A percentile compares a stretch with the other conserved stretches of the same genome.
Evolutionary conservation across 2,888 invertebrate genomes (phyloP).

Genomic region (Chalcosyrphus nemorum): DNA sequence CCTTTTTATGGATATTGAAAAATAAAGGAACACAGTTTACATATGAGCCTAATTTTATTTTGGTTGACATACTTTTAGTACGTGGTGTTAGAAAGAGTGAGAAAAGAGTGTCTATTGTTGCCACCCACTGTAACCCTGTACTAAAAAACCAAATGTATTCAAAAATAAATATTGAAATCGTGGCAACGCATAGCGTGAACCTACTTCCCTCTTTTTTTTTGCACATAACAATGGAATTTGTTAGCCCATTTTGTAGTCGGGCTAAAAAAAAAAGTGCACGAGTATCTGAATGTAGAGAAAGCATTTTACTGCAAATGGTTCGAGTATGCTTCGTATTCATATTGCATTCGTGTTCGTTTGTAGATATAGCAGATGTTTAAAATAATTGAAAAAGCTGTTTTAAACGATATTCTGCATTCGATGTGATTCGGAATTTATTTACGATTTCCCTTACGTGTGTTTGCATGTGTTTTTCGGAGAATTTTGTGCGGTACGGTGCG

Average conservation of each 20-base stretch:
- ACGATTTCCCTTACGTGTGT: background rate
- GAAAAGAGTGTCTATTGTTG: background rate
- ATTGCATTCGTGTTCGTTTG: background rate
- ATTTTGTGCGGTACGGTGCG: too few species aligned
- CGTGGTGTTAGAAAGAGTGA: background rate
- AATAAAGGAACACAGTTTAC: too few species aligned
- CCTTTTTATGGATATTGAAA: too few species aligned
- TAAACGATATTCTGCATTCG: background rate
- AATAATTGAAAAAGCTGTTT: constrained; percentile 32
- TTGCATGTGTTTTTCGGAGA: background rate
- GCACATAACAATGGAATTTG: background rate
- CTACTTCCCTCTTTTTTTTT: background rate
- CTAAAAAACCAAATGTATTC: background rate
- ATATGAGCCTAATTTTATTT: background rate
- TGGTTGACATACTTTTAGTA: too few species aligned
- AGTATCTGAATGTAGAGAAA: background rate
- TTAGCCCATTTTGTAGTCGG: background rate
- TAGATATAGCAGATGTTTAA: constrained; percentile 21
- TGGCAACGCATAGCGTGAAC: background rate
- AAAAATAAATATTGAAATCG: background rate
- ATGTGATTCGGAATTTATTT: background rate
- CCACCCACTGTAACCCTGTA: background rate
- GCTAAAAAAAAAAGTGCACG: too few species aligned
- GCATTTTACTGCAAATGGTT: background rate
- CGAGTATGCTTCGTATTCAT: background rate